Conservation (phyloP, 2,113 vertebrate genomes). For the Semicossyphus pulcher region DNA sequence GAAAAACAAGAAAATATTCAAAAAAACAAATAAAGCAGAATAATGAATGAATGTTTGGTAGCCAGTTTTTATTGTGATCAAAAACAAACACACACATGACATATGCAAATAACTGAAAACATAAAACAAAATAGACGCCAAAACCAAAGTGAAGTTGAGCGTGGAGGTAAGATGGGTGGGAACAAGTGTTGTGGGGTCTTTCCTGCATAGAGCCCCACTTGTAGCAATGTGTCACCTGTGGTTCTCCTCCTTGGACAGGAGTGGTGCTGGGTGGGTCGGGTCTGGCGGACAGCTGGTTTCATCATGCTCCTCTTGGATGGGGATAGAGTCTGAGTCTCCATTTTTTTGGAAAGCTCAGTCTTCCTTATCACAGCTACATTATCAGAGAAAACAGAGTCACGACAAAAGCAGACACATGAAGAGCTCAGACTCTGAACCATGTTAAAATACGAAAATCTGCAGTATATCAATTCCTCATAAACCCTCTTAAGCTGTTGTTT, state of each 20-base stretch:
- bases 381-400: slow-evolving; percentile 31
- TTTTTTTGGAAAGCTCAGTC: slow-evolving; percentile 96
- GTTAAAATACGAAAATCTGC: background rate
- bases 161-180: slow-evolving; percentile 63
- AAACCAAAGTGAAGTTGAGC: slow-evolving; percentile 11
- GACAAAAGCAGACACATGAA: slow-evolving; percentile 17
- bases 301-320: slow-evolving; percentile 94
- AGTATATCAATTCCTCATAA: background rate
- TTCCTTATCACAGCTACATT: slow-evolving; percentile 95
- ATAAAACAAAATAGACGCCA: slow-evolving; percentile 16
- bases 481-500: background rate
- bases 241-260: slow-evolving; percentile 97
- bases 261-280: slow-evolving; percentile 95
- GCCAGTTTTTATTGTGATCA: slow-evolving; percentile 50
- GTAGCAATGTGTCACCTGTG: slow-evolving; percentile 90
- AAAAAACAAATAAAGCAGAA: slow-evolving; percentile 45
- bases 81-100: slow-evolving; percentile 26
- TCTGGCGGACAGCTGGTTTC: slow-evolving; percentile 94
- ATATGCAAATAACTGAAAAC: slow-evolving; percentile 1
- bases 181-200: slow-evolving; percentile 85
- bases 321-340: slow-evolving; percentile 94
- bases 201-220: slow-evolving; percentile 81
- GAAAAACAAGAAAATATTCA: background rate
- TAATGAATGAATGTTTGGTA: slow-evolving; percentile 1
- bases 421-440: too few species aligned